Evolutionary conservation across 2,113 vertebrate species (phyloP).

Genomic region (Orthonyx spaldingii): DNA sequence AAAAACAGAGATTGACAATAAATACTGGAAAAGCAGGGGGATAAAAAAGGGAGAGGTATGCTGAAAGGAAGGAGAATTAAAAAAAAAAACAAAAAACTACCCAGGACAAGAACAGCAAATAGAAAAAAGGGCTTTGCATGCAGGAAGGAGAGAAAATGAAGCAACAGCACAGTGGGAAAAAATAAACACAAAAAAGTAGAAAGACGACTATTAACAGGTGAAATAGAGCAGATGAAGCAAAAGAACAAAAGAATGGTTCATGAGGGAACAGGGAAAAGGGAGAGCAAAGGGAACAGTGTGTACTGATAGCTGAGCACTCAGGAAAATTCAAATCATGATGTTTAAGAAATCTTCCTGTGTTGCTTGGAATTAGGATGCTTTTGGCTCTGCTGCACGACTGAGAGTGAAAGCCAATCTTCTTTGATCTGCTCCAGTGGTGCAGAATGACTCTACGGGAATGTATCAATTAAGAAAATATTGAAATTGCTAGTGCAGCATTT

Average conservation of each 20-base stretch:
- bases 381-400: background rate
- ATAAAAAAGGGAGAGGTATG: background rate
- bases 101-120: background rate
- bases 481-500: constrained; percentile 20
- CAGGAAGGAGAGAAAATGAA: background rate
- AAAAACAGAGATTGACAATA: background rate
- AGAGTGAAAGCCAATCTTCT: constrained; percentile 40
- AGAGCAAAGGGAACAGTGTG: background rate
- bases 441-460: constrained; percentile 44
- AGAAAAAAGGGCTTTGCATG: background rate
- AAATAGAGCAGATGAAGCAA: background rate
- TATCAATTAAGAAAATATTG: constrained; percentile 54
- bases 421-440: constrained; percentile 39
- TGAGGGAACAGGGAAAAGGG: background rate
- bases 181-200: background rate
- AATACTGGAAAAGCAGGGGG: background rate
- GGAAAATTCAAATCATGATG: constrained; percentile 12
- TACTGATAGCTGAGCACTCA: background rate
- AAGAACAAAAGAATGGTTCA: background rate
- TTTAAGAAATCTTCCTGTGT: constrained; percentile 19
- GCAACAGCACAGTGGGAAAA: background rate
- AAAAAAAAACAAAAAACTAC: background rate
- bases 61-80: background rate
- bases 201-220: background rate
- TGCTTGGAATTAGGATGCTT: constrained; percentile 22